Conservation (phyloP, 1,140 invertebrate species). For the Nixonia krombeini region DNA sequence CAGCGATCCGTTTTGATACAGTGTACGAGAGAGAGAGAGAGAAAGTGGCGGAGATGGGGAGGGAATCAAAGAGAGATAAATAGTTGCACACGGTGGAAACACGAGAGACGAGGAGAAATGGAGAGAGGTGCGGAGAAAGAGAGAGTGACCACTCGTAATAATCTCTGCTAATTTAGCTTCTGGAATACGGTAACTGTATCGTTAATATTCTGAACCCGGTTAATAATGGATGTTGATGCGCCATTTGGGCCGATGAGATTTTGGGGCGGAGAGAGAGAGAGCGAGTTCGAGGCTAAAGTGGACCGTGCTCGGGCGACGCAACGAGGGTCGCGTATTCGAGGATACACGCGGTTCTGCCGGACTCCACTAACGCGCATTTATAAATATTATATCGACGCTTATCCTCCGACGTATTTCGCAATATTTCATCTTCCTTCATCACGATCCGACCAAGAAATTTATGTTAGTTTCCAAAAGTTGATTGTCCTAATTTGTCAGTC, state of each 20-base stretch:
- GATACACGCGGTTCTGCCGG: constrained; percentile 38
- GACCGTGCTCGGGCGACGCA: constrained; percentile 53
- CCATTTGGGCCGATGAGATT: constrained; percentile 73
- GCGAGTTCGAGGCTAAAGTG: constrained; percentile 64
- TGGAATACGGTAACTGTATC: constrained; percentile 71
- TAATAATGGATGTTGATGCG: constrained; percentile 72
- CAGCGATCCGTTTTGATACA: no score
- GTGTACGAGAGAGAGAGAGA: constrained; percentile 11
- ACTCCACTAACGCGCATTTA: constrained; percentile 58
- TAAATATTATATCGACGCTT: constrained; percentile 64
- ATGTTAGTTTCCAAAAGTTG: constrained; percentile 39
- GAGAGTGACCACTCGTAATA: constrained; percentile 67
- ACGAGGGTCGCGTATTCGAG: constrained; percentile 42
- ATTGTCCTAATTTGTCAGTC: no score
- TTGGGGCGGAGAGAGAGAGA: constrained; percentile 61
- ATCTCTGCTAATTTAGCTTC: constrained; percentile 71
- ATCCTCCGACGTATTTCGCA: constrained; percentile 37
- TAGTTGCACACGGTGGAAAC: constrained; percentile 25
- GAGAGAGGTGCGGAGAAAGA: constrained; percentile 32
- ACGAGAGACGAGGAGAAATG: constrained; percentile 24
- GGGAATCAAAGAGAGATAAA: constrained; percentile 42
- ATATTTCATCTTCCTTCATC: constrained; percentile 52
- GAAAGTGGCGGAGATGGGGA: constrained; percentile 5
- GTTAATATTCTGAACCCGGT: constrained; percentile 70
- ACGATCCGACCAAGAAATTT: constrained; percentile 36